Evolutionary conservation across 2,888 invertebrate genomes (phyloP), one percentile per base, ranked within the genome.

Genomic region (Himalopsyche japonica): DNA sequence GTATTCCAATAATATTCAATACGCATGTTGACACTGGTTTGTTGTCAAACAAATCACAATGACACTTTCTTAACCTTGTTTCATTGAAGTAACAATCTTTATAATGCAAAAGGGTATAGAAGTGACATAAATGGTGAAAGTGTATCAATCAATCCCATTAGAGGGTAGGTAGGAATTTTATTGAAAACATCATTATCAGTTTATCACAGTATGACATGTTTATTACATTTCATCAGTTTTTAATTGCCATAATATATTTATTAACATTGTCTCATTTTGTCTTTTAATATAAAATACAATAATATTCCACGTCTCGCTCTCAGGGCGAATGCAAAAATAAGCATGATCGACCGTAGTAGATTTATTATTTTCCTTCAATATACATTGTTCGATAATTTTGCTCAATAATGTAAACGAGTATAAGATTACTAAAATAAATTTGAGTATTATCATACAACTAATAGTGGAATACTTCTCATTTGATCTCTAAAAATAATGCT

Each of bases 201-300:
- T 85, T 86, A 86, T 86, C 85, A 85, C 85, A 86, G 85, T 84
- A 85, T 86, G 86, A 86, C 82, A 82, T 82, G 76, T 85, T 80
- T 85, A 86, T 85, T 85, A 76, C 82, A 81, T 82, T 82, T 82
- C 80, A 84, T 80, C 81, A 76, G 20, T 30, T 77, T 84, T 82
- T 82, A 30, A 48, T 79, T 82, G 83, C 64, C 81, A 81, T 57
- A 80, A 76, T 79, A 81, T 76, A 64, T 81, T 82, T 83, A 30
- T 30, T 76, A 84, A 82, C 79, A 84, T 77, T 81, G 57, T 80
- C 64, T 82, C 49, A 47, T 85, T 83, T 78, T 82, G 81, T 85
- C 81, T 85, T 86, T 86, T 86, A 86, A 86, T 86, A 86, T 86
- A 86, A 86, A 86, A 86, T 86, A 86, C 85, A 82, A 80, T 70